A percentile compares a stretch with the other conserved stretches of the same genome.
Conservation (phyloP, 2,797 vertebrate species). For the Clarias platycephalus region DNA sequence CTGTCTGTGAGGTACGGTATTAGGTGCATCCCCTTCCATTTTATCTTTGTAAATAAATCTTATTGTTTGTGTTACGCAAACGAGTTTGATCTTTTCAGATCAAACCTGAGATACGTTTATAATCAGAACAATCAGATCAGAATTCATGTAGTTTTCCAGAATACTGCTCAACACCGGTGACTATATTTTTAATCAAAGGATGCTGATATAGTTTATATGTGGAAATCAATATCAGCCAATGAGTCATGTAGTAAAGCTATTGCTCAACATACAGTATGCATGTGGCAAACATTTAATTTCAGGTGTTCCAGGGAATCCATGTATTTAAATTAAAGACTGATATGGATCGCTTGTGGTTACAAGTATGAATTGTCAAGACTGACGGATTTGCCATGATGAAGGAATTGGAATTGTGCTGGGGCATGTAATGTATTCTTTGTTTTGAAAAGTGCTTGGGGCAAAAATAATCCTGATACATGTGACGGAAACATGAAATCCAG, state of each 20-base stretch:
- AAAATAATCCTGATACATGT: neutral
- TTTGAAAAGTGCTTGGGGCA: neutral
- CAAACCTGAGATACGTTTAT: neutral
- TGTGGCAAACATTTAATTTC: neutral
- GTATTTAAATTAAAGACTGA: neutral
- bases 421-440: neutral
- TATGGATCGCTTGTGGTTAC: neutral
- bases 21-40: too few relatives aligned
- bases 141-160: constrained; percentile 3
- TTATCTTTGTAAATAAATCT: neutral
- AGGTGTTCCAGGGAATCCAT: neutral
- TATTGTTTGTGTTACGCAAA: neutral
- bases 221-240: neutral
- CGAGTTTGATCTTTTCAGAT: neutral
- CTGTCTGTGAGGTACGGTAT: too few relatives aligned
- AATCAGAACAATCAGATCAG: neutral
- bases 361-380: neutral
- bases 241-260: neutral
- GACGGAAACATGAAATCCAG: neutral
- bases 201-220: neutral
- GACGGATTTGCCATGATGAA: neutral
- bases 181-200: neutral
- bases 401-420: neutral
- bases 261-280: neutral
- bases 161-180: neutral